A percentile compares a stretch with the other conserved stretches of the same genome.
Conservation (phyloP, 2,888 invertebrate species). For the Drosophila monieri region DNA sequence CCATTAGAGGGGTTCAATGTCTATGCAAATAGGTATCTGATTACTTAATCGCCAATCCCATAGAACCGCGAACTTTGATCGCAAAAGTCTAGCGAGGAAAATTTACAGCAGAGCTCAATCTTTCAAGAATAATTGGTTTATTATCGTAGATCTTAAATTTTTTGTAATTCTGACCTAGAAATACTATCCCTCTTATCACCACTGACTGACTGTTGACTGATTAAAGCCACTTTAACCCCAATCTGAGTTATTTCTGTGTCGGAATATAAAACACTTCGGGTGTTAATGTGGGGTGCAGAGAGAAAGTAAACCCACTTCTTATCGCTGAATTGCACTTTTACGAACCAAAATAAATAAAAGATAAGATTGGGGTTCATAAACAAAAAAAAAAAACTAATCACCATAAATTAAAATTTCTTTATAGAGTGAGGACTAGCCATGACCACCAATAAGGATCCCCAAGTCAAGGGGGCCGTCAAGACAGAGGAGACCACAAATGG, state of each 20-base stretch:
- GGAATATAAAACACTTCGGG: slow-evolving; percentile 14
- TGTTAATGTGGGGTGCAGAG: neutral
- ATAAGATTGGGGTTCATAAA: slow-evolving; percentile 13
- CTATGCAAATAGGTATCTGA: slow-evolving; percentile 44
- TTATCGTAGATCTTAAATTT: neutral
- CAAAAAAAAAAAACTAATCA: slow-evolving; percentile 15
- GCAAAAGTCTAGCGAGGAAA: slow-evolving; percentile 22
- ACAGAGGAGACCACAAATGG: slow-evolving; percentile 46
- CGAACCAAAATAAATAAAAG: neutral
- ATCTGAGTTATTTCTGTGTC: slow-evolving; percentile 21
- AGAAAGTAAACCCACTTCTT: slow-evolving; percentile 7
- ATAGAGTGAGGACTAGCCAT: slow-evolving; percentile 25
- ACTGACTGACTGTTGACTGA: no score
- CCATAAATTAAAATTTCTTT: slow-evolving; percentile 14
- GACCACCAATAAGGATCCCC: slow-evolving; percentile 63
- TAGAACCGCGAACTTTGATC: slow-evolving; percentile 57
- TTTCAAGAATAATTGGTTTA: neutral
- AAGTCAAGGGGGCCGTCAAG: slow-evolving; percentile 47
- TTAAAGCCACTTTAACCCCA: slow-evolving; percentile 1
- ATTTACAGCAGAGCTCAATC: neutral
- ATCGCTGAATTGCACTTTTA: slow-evolving; percentile 10
- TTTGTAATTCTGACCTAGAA: slow-evolving; percentile 1
- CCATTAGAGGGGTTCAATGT: slow-evolving; percentile 13
- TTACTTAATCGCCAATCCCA: slow-evolving; percentile 37
- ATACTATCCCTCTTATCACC: slow-evolving; percentile 14